These are phyloP conservation scores for Proteles cristata DNA, from an alignment of 2,113 vertebrate species.

Conservation along the genomic window DNA sequence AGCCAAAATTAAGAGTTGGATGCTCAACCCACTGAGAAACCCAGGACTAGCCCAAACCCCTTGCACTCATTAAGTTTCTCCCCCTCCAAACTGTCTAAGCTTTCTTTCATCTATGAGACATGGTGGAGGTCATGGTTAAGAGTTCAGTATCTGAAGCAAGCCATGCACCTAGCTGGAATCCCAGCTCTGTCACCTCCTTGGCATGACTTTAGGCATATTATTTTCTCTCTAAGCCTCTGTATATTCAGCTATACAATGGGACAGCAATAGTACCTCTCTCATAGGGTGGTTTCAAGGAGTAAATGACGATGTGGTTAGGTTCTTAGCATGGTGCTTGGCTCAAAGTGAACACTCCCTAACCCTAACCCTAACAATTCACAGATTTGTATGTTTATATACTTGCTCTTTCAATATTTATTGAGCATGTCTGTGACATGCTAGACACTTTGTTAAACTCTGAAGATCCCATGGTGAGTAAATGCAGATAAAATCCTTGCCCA, in stretches of 20 bases:
- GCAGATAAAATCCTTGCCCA: not conserved
- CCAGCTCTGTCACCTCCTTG: not conserved
- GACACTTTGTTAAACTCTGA: not conserved
- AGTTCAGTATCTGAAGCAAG: not conserved
- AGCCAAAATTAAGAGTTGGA: no score
- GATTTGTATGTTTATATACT: not conserved
- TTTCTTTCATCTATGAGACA: not conserved
- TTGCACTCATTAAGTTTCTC: not conserved
- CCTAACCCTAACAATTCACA: no score
- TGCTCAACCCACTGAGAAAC: no score
- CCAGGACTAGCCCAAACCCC: not conserved
- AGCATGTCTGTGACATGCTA: not conserved
- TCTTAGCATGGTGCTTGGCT: not conserved
- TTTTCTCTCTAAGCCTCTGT: not conserved
- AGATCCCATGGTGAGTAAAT: not conserved
- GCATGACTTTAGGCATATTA: not conserved
- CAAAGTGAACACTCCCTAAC: not conserved
- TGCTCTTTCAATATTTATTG: slow-evolving; percentile 38
- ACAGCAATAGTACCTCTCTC: not conserved
- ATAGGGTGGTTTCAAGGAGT: not conserved
- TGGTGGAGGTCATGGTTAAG: not conserved
- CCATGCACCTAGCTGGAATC: not conserved
- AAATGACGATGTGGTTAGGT: not conserved
- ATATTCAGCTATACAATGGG: not conserved
- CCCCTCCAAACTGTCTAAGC: not conserved